phyloP scores from a whole-genome alignment of 2,113 vertebrate species.

The Gymnorhina tibicen region DNA sequence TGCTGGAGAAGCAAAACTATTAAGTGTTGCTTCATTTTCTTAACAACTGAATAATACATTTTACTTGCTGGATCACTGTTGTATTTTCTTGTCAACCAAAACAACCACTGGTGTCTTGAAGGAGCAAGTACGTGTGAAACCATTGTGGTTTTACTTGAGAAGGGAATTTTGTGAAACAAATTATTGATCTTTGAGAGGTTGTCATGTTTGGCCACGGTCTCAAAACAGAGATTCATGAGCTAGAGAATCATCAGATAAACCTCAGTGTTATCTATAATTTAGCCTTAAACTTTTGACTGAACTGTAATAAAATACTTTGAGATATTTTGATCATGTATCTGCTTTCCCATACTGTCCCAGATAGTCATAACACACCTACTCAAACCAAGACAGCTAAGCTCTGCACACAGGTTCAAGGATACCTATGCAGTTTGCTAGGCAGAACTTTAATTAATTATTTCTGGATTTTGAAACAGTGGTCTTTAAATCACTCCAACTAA shows the following conservation, averaged over 20 bases:
- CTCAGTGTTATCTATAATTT: neutral
- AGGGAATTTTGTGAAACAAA: neutral
- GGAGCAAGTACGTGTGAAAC: neutral
- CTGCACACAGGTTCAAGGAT: neutral
- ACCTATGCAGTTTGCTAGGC: neutral
- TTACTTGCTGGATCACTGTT: neutral
- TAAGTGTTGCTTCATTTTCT: neutral
- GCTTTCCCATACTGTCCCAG: neutral
- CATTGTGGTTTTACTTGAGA: neutral
- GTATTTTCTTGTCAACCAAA: neutral
- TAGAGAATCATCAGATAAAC: neutral
- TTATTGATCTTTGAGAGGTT: neutral
- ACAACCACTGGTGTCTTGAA: neutral
- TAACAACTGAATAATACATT: neutral
- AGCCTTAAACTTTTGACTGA: neutral
- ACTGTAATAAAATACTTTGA: neutral
- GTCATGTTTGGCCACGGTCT: neutral
- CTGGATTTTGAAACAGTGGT: neutral
- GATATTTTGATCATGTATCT: neutral
- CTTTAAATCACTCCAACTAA: neutral
- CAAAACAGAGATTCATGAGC: neutral
- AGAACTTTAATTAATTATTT: neutral
- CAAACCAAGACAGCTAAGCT: neutral
- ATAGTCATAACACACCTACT: neutral
- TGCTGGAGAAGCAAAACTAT: neutral